Conservation (phyloP, 2,797 vertebrate genomes). For the Scolopax bukidnonensis region DNA sequence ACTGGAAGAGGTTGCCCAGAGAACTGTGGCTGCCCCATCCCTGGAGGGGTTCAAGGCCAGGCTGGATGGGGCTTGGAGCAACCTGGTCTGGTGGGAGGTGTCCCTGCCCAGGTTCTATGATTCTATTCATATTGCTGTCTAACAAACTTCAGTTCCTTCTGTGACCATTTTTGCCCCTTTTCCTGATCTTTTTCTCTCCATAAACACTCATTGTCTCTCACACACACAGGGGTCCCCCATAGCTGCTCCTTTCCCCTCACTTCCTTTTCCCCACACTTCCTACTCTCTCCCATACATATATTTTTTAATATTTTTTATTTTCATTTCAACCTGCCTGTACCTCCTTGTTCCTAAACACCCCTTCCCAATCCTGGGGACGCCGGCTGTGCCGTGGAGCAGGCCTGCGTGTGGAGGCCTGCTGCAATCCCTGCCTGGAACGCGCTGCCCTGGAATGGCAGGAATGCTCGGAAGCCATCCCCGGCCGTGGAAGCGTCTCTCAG, state of each 20-base stretch:
- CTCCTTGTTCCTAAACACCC: background rate
- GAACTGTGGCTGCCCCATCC: too few species aligned
- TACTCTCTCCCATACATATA: too few species aligned
- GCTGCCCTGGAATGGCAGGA: slow-evolving; percentile 5
- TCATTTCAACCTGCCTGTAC: background rate
- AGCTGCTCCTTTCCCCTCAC: too few species aligned
- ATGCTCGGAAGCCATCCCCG: background rate
- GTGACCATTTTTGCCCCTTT: accelerated
- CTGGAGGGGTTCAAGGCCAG: too few species aligned
- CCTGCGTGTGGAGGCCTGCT: background rate
- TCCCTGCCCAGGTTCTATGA: too few species aligned
- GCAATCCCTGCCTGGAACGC: slow-evolving; percentile 9
- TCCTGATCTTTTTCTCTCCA: background rate
- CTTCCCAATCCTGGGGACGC: background rate
- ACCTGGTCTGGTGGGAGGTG: too few species aligned
- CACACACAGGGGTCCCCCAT: too few species aligned
- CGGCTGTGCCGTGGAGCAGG: background rate
- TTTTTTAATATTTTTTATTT: too few species aligned
- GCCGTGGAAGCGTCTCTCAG: background rate
- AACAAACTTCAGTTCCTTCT: background rate
- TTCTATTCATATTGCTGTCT: background rate
- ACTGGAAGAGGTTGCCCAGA: too few species aligned
- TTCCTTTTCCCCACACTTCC: too few species aligned
- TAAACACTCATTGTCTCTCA: too few species aligned
- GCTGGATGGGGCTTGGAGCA: too few species aligned